Base-by-base conservation (phyloP, 2,888 invertebrate genomes). In the Actias luna region DNA sequence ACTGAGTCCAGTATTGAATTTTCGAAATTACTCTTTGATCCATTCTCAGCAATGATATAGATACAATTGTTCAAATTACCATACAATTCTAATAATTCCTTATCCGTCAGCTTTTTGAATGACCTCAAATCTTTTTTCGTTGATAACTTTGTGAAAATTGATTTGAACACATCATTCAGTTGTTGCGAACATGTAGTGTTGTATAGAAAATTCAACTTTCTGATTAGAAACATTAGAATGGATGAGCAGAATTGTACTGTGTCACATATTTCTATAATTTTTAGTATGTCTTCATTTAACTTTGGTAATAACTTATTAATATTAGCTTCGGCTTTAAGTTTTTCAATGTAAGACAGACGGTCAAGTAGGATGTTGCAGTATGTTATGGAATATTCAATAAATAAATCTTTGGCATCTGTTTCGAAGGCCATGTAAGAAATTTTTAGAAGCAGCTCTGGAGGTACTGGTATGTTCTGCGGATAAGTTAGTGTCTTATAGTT, bases 301-400 rank as follows among this genome's bases (percentile, higher is more conserved):
- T 86, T 88, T 62, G 83, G 80, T 62, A 90, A 60, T 8, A 90
- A 62, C 67, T 91, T 89, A 2, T 74, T 64, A 22, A 88, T 78
- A 0, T 77, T 67, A 27, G 78, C 74, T 31, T 77, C 80, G 0
- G 74, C 62, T 72, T 85, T 87, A 0, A 89, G 68, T 63, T 74
- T 85, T 35, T 89, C 90, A 0, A 91, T 79, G 59, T 82, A 92
- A 0, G 72, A 63, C 0, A 92, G 65, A 39, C 90, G 69, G 58
- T 92, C 91, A 0, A 77, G 83, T 0, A 92, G 33, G 0, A 92
- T 83, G 25, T 85, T 85, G 87, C 89, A 90, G 65, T 92, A 92
- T 0, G 89, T 90, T 65, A 89, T 91, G 35, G 68, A 69, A 63
- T 91, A 86, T 52, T 89, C 87, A 0, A 69, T 72, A 0, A 89